Evolutionary conservation across 1,140 invertebrate species (phyloP).

Genomic region (Dendrolimus punctatus): DNA sequence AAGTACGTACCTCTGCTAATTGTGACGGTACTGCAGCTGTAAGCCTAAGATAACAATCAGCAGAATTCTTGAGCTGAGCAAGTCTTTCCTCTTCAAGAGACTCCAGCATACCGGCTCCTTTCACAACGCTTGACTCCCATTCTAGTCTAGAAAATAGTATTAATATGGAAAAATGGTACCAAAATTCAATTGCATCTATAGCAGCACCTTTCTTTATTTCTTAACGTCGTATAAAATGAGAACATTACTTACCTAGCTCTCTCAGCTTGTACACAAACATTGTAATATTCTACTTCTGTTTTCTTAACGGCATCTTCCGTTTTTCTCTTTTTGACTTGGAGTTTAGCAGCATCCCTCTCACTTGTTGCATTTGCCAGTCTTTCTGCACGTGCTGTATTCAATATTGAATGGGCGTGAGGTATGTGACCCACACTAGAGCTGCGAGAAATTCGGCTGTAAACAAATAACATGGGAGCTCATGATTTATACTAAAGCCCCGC

Average conservation of each 20-base stretch:
- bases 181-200: not conserved
- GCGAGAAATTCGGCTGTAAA: conserved; percentile 54
- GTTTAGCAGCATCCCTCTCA: conserved; percentile 76
- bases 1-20: conserved; percentile 67
- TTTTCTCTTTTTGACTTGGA: conserved; percentile 91
- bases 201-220: not conserved
- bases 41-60: conserved; percentile 80
- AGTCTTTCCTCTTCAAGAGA: conserved; percentile 92
- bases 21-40: conserved; percentile 84
- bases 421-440: conserved; percentile 63
- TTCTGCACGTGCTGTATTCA: conserved; percentile 54
- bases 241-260: conserved; percentile 76
- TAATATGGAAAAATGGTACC: not conserved
- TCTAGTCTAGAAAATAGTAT: conserved; percentile 76
- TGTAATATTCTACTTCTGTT: conserved; percentile 95
- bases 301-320: conserved; percentile 92
- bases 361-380: conserved; percentile 37
- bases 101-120: conserved; percentile 84
- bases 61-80: conserved; percentile 78
- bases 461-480: conserved; percentile 19
- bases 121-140: conserved; percentile 91
- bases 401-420: conserved; percentile 57
- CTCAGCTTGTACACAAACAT: conserved; percentile 90
- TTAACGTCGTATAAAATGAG: not conserved
- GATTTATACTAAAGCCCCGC: conserved; percentile 7